Conservation (phyloP, 2,113 vertebrate genomes). For the Phalacrocorax carbo region DNA sequence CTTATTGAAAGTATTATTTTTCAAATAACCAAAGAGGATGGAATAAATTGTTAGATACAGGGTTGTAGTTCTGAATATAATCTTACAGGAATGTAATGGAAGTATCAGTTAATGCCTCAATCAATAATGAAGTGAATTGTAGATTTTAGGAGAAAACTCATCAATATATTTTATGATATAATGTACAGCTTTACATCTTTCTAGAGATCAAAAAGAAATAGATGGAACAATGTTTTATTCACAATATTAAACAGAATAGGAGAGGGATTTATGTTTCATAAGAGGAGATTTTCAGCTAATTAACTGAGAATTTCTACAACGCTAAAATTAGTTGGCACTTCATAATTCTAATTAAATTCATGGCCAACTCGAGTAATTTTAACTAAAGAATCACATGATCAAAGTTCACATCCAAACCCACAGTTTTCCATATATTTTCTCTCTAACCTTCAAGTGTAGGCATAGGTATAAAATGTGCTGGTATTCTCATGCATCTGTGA, state of each 20-base stretch:
- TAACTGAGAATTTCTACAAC: slow-evolving; percentile 6
- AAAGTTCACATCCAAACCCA: background rate
- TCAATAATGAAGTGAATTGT: background rate
- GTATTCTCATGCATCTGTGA: background rate
- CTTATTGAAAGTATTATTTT: background rate
- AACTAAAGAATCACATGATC: background rate
- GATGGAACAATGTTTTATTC: background rate
- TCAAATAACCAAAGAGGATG: background rate
- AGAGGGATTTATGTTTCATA: background rate
- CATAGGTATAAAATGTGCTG: background rate
- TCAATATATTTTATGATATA: background rate
- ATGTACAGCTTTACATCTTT: background rate
- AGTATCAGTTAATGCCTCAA: background rate
- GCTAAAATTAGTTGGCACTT: slow-evolving; percentile 1
- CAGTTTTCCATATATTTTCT: background rate
- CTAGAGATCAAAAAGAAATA: background rate
- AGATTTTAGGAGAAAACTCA: background rate
- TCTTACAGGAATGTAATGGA: background rate
- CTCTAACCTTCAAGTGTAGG: background rate
- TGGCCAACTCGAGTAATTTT: background rate
- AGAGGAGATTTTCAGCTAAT: slow-evolving; percentile 13
- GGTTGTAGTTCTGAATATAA: background rate
- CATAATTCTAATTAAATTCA: background rate
- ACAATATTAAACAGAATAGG: background rate
- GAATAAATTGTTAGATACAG: background rate